Conservation (phyloP, 1,140 invertebrate genomes). For the Neodiprion virginianus region DNA sequence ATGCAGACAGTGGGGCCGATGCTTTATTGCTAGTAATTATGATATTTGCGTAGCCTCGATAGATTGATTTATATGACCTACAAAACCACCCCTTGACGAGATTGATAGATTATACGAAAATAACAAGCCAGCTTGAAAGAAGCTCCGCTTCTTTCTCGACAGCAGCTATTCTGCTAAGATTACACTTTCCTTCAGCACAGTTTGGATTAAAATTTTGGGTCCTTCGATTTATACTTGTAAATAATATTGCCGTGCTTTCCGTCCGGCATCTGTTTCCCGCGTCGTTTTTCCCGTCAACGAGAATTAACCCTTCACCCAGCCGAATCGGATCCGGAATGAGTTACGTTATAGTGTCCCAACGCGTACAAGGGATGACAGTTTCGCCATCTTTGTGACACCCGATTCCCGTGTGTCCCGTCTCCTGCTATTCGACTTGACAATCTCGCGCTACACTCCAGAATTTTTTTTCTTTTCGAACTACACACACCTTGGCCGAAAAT, state of each 20-base stretch:
- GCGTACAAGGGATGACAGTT: background rate
- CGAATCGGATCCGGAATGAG: background rate
- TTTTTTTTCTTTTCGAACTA: too few species aligned
- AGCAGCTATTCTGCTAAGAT: background rate
- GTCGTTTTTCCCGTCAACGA: background rate
- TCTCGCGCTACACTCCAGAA: background rate
- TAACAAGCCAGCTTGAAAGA: background rate
- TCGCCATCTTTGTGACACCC: background rate
- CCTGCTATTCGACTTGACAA: background rate
- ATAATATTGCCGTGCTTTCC: background rate
- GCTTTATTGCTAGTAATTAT: slow-evolving; percentile 5
- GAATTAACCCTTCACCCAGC: background rate
- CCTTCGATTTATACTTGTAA: background rate
- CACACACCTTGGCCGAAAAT: too few species aligned
- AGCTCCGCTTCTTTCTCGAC: too few species aligned
- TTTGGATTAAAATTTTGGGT: background rate
- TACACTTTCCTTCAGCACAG: background rate
- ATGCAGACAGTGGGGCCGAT: background rate
- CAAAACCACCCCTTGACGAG: background rate
- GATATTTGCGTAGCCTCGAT: slow-evolving; percentile 7
- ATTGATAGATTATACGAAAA: background rate
- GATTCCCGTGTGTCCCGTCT: background rate
- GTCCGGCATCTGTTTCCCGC: background rate
- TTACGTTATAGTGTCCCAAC: background rate
- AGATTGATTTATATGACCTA: background rate